Conservation (phyloP, 2,888 invertebrate genomes). For the Lasius fuliginosus region DNA sequence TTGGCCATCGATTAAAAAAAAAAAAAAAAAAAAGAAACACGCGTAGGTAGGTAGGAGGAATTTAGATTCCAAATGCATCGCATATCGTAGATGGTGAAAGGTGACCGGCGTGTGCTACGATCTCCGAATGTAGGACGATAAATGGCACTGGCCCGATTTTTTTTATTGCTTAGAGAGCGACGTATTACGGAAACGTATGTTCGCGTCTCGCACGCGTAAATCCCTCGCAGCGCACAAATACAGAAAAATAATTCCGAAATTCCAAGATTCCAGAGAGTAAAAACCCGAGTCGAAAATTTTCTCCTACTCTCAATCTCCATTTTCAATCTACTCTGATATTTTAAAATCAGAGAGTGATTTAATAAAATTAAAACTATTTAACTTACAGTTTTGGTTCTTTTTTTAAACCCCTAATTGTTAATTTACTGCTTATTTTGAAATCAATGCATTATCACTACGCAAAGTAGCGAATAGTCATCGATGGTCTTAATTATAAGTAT, state of each 20-base stretch:
- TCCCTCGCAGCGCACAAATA: not conserved
- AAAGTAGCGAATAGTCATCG: too few relatives aligned
- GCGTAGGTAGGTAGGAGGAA: constrained; percentile 41
- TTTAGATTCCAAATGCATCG: constrained; percentile 68
- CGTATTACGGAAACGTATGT: constrained; percentile 11
- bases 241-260: not conserved
- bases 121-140: constrained; percentile 70
- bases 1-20: not conserved
- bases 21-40: not conserved
- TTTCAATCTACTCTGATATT: too few relatives aligned
- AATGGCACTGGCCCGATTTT: constrained; percentile 71
- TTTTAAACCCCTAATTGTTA: too few relatives aligned
- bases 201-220: not conserved
- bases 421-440: too few relatives aligned
- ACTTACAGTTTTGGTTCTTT: too few relatives aligned
- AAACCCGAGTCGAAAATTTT: not conserved
- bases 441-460: too few relatives aligned
- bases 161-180: constrained; percentile 30
- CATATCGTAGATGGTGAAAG: constrained; percentile 73
- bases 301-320: not conserved
- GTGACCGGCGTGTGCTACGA: constrained; percentile 58
- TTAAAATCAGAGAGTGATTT: too few relatives aligned
- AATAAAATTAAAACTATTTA: too few relatives aligned
- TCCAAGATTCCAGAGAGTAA: not conserved
- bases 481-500: too few relatives aligned